Conservation (phyloP, 2,888 invertebrate species). For the Hyposoter didymator region DNA sequence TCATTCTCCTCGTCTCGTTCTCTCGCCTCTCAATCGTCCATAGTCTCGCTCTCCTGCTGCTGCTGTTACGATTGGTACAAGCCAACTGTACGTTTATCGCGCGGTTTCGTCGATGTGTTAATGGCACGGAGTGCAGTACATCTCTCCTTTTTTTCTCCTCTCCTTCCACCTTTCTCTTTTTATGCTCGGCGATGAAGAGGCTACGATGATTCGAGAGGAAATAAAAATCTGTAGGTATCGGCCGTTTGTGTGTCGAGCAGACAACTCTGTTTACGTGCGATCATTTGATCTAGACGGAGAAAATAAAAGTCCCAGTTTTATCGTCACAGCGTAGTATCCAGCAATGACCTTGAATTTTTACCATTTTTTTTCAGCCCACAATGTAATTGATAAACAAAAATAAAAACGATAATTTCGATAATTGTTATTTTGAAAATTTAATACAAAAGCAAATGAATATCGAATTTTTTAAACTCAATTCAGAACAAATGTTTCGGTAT, state of each 20-base stretch:
- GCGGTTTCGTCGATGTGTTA: slow-evolving; percentile 67
- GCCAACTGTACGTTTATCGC: slow-evolving; percentile 56
- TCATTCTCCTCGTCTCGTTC: not conserved
- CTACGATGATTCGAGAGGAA: slow-evolving; percentile 36
- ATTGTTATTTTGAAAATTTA: too few species aligned
- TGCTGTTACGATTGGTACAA: slow-evolving; percentile 30
- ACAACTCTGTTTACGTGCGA: not conserved
- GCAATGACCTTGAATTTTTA: too few species aligned
- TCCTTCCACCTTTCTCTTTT: not conserved
- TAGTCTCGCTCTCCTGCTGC: not conserved
- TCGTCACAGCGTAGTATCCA: too few species aligned
- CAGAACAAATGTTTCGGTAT: not conserved
- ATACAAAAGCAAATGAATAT: too few species aligned
- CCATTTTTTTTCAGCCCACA: too few species aligned
- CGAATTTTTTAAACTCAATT: too few species aligned
- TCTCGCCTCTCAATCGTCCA: slow-evolving; percentile 25
- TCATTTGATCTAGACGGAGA: not conserved
- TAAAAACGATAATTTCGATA: too few species aligned
- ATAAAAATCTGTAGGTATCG: slow-evolving; percentile 26
- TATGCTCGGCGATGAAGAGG: not conserved
- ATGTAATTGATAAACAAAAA: too few species aligned
- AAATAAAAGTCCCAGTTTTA: too few species aligned
- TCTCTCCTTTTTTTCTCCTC: slow-evolving; percentile 4
- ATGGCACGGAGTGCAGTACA: slow-evolving; percentile 47
- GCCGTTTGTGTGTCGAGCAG: slow-evolving; percentile 23